phyloP scores from a whole-genome alignment of 2,888 invertebrate genomes.

The Stramonita haemastoma region DNA sequence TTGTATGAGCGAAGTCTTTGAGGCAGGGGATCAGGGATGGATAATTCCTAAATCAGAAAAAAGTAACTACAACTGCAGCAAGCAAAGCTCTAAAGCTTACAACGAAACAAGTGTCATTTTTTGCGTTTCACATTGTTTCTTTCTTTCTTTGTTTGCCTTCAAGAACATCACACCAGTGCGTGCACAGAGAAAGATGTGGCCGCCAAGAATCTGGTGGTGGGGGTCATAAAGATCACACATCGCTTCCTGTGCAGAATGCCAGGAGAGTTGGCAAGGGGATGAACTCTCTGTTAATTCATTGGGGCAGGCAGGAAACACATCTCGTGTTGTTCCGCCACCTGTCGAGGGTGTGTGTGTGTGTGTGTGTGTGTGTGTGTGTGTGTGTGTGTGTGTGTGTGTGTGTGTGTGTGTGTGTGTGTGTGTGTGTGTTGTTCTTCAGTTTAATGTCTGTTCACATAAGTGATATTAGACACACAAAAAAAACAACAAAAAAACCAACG shows the following conservation, averaged over 20 bases:
- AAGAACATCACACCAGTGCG: neutral
- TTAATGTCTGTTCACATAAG: no score
- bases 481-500: no score
- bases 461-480: no score
- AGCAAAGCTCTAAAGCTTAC: no score
- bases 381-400: constrained; percentile 32
- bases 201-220: constrained; percentile 16
- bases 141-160: neutral
- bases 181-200: neutral
- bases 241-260: constrained; percentile 29
- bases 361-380: no score
- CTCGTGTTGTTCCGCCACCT: neutral
- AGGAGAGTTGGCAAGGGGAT: constrained; percentile 35
- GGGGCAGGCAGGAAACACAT: constrained; percentile 32
- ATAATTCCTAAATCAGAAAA: no score
- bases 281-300: constrained; percentile 36
- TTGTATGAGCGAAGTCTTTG: no score
- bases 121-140: no score
- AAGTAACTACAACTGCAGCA: no score
- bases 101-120: no score
- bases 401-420: constrained; percentile 8
- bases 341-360: neutral
- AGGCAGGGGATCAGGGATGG: no score
- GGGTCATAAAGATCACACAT: constrained; percentile 1
- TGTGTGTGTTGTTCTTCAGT: neutral